These are phyloP conservation scores for Eledona agricola DNA, from an alignment of 2,888 invertebrate species.

Conservation along the genomic window DNA sequence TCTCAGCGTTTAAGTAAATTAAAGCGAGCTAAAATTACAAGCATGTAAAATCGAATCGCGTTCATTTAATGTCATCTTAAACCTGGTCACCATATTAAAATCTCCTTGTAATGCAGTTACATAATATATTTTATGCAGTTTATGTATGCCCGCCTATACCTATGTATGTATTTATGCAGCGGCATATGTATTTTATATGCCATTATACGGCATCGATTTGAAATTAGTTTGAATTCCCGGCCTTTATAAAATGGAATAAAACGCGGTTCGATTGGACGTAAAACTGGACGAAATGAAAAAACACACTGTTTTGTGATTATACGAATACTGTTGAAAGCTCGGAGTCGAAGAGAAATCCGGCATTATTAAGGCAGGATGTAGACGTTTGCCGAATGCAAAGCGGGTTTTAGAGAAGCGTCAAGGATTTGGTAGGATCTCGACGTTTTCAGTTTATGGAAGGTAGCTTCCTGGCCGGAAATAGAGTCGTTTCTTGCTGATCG, in stretches of 20 bases:
- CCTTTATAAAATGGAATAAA: not conserved
- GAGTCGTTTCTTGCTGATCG: conserved; percentile 43
- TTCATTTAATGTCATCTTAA: conserved; percentile 18
- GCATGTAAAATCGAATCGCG: no score
- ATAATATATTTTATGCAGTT: conserved; percentile 27
- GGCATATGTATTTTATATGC: conserved; percentile 25
- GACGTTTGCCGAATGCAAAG: conserved; percentile 60
- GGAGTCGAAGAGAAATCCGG: conserved; percentile 30
- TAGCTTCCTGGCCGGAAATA: conserved; percentile 56
- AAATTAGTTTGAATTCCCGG: not conserved
- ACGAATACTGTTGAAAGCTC: conserved; percentile 26
- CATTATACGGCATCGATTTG: conserved; percentile 9
- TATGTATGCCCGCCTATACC: conserved; percentile 3
- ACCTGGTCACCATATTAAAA: conserved; percentile 13
- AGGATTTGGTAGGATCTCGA: conserved; percentile 59
- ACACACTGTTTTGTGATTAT: no score
- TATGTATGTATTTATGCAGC: conserved; percentile 21
- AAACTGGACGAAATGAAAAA: not conserved
- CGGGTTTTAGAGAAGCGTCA: conserved; percentile 57
- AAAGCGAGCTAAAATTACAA: no score
- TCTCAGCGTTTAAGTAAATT: no score
- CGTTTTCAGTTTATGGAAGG: conserved; percentile 59
- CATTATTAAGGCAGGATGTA: conserved; percentile 47
- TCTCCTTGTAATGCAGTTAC: conserved; percentile 18
- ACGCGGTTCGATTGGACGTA: not conserved